Percentiles rank a stretch among this genome's conserved stretches.
phyloP scores from a whole-genome alignment of 1,140 invertebrate genomes.

The Pseudachorutes palmiensis region DNA sequence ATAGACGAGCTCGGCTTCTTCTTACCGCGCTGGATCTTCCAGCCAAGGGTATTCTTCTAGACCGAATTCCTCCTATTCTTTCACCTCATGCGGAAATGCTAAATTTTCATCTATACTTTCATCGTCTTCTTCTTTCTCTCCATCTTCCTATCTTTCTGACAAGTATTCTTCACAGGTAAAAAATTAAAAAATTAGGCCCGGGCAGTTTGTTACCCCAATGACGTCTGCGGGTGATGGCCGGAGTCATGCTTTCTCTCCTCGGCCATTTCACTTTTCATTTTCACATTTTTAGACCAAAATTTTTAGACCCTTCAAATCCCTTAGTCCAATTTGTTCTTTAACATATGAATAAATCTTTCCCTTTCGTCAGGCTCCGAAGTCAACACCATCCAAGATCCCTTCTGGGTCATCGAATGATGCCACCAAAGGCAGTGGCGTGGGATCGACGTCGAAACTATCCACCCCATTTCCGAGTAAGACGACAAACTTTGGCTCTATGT shows the following conservation, averaged over 20 bases:
- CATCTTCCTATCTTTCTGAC: conserved; percentile 11
- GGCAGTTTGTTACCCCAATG: too few species aligned
- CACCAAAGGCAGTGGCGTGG: background rate
- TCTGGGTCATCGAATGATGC: background rate
- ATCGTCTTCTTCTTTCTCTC: conserved; percentile 4
- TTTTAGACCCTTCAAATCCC: too few species aligned
- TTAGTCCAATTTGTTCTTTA: too few species aligned
- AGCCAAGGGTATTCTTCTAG: background rate
- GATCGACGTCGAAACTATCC: background rate
- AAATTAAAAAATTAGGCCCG: background rate
- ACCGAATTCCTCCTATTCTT: background rate
- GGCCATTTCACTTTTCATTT: too few species aligned
- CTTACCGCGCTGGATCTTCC: conserved; percentile 1
- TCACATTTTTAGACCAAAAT: too few species aligned
- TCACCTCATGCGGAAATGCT: conserved; percentile 1
- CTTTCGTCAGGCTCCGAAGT: background rate
- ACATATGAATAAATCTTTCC: too few species aligned
- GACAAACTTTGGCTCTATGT: background rate
- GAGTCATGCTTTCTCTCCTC: too few species aligned
- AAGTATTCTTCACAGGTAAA: background rate
- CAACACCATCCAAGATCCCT: background rate
- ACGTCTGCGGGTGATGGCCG: too few species aligned
- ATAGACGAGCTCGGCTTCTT: too few species aligned
- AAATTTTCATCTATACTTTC: conserved; percentile 11
- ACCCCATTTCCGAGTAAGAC: background rate